Base-by-base conservation (phyloP, 2,797 vertebrate species). In the Ptychobarbus kaznakovi region DNA sequence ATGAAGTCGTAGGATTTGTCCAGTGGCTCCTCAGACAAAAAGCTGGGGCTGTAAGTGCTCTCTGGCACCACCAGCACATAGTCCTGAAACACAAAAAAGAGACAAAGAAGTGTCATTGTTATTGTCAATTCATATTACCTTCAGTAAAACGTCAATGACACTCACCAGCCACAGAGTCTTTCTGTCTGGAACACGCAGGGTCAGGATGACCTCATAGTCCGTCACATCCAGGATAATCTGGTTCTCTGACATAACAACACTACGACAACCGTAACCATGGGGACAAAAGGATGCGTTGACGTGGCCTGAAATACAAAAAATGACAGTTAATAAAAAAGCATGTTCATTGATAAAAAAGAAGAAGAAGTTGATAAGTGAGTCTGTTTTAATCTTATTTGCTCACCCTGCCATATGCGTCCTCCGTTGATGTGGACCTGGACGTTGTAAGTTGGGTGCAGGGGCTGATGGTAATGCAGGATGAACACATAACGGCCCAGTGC, bases 1-100 rank as follows among this genome's bases (percentile, higher is more conserved):
- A 99, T 98, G 90, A 99, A 99, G 91, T 98, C 96, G 0, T 99
- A 99, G 0, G 98, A 99, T 80, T 97, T 98, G 91, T 99, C 98
- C 90, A 99, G 90, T 2, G 95, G 96, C 80, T 99, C 97, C 88
- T 99, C 98, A 1, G 90, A 95, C 87, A 99, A 94, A 87, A 96
- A 96, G 88, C 92, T 95, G 88, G 97, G 93, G 89, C 92, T 96
- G 90, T 97, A 99, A 89, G 93, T 96, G 0, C 91, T 92, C 90
- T 99, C 97, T 0, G 98, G 97, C 4, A 99, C 96, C 6, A 99
- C 94, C 0, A 99, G 91, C 10, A 99, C 92, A 1, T 99, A 97
- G 83, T 99, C 98, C 98, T 99, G 89, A 78, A 8, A 86, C 12
- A 56, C 51, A 81, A 25, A 56, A 81, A 46, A 81, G 6, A 63